Percentiles rank a stretch among this genome's conserved stretches.
phyloP scores from a whole-genome alignment of 2,888 invertebrate genomes.

The Ectemnius lituratus region DNA sequence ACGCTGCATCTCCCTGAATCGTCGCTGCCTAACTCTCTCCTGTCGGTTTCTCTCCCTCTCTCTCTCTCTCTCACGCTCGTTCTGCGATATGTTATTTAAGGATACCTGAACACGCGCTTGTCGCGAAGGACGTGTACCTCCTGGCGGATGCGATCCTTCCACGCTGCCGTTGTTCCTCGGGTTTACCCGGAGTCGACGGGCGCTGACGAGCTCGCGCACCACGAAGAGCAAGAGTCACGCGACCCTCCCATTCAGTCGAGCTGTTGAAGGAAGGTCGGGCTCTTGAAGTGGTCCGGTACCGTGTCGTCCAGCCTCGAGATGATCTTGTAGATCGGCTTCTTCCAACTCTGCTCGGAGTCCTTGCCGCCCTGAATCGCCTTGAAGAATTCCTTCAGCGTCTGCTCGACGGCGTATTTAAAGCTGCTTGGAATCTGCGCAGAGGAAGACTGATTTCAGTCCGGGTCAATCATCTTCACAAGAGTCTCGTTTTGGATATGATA shows the following conservation, averaged over 20 bases:
- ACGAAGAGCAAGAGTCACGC: conserved; percentile 67
- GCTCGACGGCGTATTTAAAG: conserved; percentile 98
- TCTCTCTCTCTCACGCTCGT: conserved; percentile 58
- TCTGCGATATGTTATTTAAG: conserved; percentile 75
- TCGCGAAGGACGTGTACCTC: conserved; percentile 67
- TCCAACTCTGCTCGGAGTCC: conserved; percentile 99
- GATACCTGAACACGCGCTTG: conserved; percentile 72
- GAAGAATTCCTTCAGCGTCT: conserved; percentile 99
- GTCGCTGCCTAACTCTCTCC: conserved; percentile 26
- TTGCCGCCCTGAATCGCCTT: conserved; percentile 97
- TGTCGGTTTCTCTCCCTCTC: conserved; percentile 31
- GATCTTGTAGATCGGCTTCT: conserved; percentile 99
- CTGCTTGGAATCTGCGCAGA: conserved; percentile 93
- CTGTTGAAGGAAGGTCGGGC: conserved; percentile 99
- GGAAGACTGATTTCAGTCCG: not conserved
- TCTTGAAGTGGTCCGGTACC: conserved; percentile 99
- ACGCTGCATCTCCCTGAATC: conserved; percentile 32
- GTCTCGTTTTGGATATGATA: too few relatives aligned
- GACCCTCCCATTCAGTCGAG: conserved; percentile 86
- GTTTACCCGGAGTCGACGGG: conserved; percentile 57
- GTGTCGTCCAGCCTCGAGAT: conserved; percentile 99
- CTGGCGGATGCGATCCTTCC: conserved; percentile 67
- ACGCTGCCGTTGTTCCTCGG: conserved; percentile 60
- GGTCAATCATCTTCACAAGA: not conserved
- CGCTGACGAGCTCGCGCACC: conserved; percentile 58